Evolutionary conservation across 2,113 vertebrate genomes (phyloP).

Genomic region (Miniopterus natalensis): DNA sequence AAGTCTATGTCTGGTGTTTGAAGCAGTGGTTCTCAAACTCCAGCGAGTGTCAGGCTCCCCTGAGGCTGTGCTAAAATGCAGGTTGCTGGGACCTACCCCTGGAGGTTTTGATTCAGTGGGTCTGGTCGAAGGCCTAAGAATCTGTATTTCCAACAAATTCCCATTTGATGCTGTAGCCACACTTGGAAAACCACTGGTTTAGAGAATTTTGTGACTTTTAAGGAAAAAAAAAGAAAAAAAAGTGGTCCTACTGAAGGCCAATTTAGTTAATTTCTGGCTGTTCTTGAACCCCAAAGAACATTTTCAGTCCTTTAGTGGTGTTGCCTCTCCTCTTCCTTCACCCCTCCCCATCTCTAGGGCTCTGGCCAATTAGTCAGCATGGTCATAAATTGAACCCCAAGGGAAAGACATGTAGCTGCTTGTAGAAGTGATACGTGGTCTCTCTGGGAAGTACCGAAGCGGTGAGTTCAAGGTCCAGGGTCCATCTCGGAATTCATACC

Average conservation of each 20-base stretch:
- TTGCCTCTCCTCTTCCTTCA: not conserved
- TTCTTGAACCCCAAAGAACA: not conserved
- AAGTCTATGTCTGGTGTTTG: not conserved
- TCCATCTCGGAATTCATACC: not conserved
- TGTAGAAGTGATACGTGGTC: not conserved
- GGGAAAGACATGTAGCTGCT: not conserved
- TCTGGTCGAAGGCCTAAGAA: not conserved
- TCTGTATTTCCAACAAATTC: constrained; percentile 5
- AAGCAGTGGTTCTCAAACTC: not conserved
- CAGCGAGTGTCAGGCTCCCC: not conserved
- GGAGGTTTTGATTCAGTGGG: not conserved
- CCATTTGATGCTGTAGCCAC: not conserved
- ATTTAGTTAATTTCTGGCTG: not conserved
- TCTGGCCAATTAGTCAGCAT: not conserved
- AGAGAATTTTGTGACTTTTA: not conserved
- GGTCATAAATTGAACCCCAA: not conserved
- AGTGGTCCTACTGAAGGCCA: not conserved
- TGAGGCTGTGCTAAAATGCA: not conserved
- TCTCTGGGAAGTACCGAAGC: not conserved
- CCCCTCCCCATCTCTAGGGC: not conserved
- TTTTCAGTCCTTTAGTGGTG: not conserved
- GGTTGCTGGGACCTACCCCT: not conserved
- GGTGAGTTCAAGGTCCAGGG: not conserved
- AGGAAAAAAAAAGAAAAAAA: not conserved
- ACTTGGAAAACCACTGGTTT: not conserved